Evolutionary conservation across 1,140 invertebrate species (phyloP), one percentile per base, ranked within the genome.

Genomic region (Agraylea sexmaculata): DNA sequence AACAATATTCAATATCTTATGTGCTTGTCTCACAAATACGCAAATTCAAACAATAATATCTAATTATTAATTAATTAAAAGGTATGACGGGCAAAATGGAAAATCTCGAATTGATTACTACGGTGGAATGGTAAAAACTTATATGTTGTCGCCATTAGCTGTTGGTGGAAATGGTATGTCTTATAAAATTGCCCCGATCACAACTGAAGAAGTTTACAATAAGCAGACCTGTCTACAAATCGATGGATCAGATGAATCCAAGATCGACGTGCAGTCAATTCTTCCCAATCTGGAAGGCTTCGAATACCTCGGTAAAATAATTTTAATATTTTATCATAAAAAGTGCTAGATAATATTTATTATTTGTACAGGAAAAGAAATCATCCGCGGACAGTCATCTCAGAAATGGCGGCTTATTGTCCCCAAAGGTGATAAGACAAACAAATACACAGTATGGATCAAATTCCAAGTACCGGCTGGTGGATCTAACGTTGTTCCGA

Each of bases 31-130:
- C 23, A 7, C 23, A 7, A n/a, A n/a, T n/a, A n/a, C n/a, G n/a
- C n/a, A n/a, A n/a, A n/a, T n/a, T n/a, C n/a, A n/a, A n/a, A n/a
- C n/a, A n/a, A n/a, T n/a, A 7, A 25, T 25, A 7, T 25, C 6
- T 25, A 25, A 25, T 25, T 25, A 7, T 25, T 25, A 25, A 7
- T 7, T 25, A 25, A 12, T 44, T 41, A 12, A 18, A 21, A 49
- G 46, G 46, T 49, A 42, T 21, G 46, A 49, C 23, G 32, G 29
- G 12, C 5, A 10, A 13, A 27, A 33, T 12, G 42, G 42, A 7
- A 18, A 69, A 32, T 92, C 87, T 35, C 73, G 92, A 41, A 90
- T 96, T 46, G 91, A 96, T 64, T 97, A 94, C 54, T 97, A 96
- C 68, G 85, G 85, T 51, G 85, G 85, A 16, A 86, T 91, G 78